A percentile compares a stretch with the other conserved stretches of the same genome.
Evolutionary conservation across 2,113 vertebrate genomes (phyloP).

Genomic region (Tamias sibiricus): DNA sequence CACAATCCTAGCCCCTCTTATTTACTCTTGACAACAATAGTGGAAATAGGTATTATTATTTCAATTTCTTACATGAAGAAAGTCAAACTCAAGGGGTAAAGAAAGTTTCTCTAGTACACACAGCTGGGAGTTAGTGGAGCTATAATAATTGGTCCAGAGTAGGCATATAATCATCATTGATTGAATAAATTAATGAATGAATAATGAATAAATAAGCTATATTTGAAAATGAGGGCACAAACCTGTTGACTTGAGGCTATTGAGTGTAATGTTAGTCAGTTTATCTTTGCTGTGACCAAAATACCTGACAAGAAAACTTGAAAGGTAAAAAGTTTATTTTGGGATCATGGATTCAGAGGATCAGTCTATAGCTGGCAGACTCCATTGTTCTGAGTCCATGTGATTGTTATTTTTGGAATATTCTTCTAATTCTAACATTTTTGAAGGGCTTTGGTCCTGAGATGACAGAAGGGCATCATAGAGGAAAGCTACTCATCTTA

Average conservation of each 20-base stretch:
- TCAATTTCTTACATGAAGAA: not conserved
- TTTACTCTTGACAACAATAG: not conserved
- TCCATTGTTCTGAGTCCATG: not conserved
- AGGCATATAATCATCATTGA: not conserved
- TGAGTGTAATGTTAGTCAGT: not conserved
- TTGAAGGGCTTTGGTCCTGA: not conserved
- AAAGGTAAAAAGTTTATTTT: too few species aligned
- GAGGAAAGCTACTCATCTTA: too few species aligned
- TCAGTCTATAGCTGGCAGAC: too few species aligned
- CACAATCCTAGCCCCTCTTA: not conserved
- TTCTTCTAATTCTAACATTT: not conserved
- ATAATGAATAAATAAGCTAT: not conserved
- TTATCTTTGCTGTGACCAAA: too few species aligned
- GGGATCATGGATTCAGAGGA: too few species aligned
- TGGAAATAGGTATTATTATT: not conserved
- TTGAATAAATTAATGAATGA: not conserved
- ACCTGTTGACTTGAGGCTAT: not conserved
- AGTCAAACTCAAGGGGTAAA: not conserved
- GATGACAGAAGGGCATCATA: too few species aligned
- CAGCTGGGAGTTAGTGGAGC: not conserved
- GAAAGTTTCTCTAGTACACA: not conserved
- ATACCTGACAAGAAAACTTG: too few species aligned
- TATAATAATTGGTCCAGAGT: not conserved
- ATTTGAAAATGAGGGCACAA: not conserved
- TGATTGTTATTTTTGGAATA: not conserved